These are phyloP conservation scores for Chelonia mydas DNA, from an alignment of 2,797 vertebrate species.

Conservation along the genomic window DNA sequence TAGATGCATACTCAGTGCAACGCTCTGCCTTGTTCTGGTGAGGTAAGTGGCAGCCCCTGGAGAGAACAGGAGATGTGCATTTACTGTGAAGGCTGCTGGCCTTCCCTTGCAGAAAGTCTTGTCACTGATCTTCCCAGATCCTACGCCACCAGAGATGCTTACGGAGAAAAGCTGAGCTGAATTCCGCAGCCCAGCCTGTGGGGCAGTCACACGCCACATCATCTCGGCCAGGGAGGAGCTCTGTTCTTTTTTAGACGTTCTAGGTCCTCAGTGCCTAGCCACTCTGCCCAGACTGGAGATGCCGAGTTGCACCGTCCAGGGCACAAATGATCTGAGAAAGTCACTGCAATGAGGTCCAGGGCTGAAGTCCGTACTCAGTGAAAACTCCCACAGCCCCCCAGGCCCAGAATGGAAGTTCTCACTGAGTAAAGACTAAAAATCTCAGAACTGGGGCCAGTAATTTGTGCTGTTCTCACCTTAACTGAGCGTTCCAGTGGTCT, in stretches of 20 bases:
- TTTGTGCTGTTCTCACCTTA: background rate
- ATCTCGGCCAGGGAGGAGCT: background rate
- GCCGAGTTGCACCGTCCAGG: background rate
- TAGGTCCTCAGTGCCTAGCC: background rate
- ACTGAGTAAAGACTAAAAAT: background rate
- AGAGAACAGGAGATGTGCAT: background rate
- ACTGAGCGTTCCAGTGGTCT: background rate
- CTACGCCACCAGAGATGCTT: background rate
- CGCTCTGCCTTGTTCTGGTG: background rate
- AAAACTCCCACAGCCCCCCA: background rate
- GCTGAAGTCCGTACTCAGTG: background rate
- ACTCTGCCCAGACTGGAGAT: background rate
- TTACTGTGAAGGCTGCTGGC: background rate
- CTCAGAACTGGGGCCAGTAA: background rate
- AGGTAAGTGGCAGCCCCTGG: background rate
- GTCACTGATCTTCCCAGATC: background rate
- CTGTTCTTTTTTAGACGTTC: background rate
- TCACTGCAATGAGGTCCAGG: background rate
- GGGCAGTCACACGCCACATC: background rate
- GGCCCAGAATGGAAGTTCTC: background rate
- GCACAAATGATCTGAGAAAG: background rate
- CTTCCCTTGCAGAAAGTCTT: background rate
- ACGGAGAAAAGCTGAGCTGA: background rate
- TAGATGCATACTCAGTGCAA: background rate
- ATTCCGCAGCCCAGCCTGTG: background rate